Evolutionary conservation across 2,888 invertebrate genomes (phyloP).

Genomic region (Balanococcus diminutus): DNA sequence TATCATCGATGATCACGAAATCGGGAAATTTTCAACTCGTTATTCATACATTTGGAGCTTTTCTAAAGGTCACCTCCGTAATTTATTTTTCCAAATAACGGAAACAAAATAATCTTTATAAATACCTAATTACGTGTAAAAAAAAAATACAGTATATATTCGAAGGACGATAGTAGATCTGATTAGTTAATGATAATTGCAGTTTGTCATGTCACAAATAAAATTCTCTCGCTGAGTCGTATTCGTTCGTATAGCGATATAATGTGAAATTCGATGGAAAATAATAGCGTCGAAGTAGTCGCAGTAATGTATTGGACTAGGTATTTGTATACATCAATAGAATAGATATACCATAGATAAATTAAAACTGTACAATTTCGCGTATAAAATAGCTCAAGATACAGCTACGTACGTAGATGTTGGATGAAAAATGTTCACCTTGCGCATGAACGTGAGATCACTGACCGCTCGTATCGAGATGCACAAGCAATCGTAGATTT

Average conservation of each 20-base stretch:
- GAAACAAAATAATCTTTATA: not conserved
- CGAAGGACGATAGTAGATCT: not conserved
- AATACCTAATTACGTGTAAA: not conserved
- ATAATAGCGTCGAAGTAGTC: not conserved
- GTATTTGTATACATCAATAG: not conserved
- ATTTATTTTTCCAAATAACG: not conserved
- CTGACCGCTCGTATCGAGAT: not conserved
- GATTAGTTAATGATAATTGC: not conserved
- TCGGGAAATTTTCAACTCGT: not conserved
- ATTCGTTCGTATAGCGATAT: too few relatives aligned
- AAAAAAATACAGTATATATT: not conserved
- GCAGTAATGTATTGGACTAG: not conserved
- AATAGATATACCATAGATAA: not conserved
- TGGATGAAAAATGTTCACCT: conserved; percentile 1
- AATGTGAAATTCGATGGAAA: not conserved
- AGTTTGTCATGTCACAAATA: not conserved
- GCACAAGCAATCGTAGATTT: not conserved
- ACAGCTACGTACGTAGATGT: not conserved
- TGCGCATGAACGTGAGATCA: not conserved
- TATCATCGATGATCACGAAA: not conserved
- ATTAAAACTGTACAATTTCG: not conserved
- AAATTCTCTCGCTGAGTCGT: not conserved
- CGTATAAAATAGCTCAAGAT: not conserved
- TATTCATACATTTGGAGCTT: not conserved
- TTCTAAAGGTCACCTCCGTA: not conserved